Base-by-base conservation (phyloP, 2,888 invertebrate genomes). In the Mesochorus sp. region DNA sequence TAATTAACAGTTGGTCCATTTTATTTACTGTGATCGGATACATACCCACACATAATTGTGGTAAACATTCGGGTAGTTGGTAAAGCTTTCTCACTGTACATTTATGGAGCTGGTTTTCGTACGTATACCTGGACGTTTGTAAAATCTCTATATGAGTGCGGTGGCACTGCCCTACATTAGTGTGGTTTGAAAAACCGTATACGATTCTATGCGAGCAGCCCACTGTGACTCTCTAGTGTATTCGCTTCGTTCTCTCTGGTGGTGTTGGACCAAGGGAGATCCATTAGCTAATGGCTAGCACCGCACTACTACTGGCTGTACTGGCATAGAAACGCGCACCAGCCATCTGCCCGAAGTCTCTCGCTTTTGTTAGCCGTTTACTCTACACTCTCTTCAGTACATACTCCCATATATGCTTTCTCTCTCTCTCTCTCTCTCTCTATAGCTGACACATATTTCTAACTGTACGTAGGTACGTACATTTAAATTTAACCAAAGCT, bases 271-370 rank as follows among this genome's bases (percentile, higher is more conserved):
- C n/a, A n/a, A 66, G 17, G 87, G 87, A 84, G 87, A 86, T 88
- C 89, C 89, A 89, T 89, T 89, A 89, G 89, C 89, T 89, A 89
- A 89, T 89, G 88, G 89, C 87, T 81, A n/a, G 82, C 81, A 12
- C 5, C 57, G 75, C 51, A 71, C 66, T 42, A 51, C n/a, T n/a
- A n/a, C n/a, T n/a, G n/a, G 75, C 70, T 66, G 37, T 49, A 71
- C 51, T 59, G 17, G 59, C 70, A 70, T 71, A 71, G 71, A 62
- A 67, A 71, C 61, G 70, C 71, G 55, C 74, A 83, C 86, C 84
- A 85, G 86, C 88, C 88, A 89, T 89, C 88, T 89, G 89, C 88
- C 86, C 87, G 85, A 83, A 84, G 84, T 85, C 81, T 83, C 85
- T 87, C 71, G 74, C 68, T 64, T 75, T 77, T 76, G 76, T 66